phyloP scores from a whole-genome alignment of 2,888 invertebrate genomes.

The Heliconius cydno region DNA sequence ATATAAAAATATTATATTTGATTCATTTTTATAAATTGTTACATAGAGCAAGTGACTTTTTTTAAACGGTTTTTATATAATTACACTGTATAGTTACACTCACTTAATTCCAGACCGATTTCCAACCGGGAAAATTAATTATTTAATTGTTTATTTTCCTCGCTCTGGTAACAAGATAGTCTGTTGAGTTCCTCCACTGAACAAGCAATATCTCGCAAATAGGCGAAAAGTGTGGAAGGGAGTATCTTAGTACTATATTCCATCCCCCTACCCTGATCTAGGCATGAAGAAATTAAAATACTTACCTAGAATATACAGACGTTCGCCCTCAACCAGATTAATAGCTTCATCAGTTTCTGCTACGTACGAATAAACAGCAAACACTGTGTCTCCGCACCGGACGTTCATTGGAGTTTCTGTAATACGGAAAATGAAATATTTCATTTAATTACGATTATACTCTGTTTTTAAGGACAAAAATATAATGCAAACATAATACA shows the following conservation, averaged over 20 bases:
- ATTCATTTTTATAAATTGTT: too few species aligned
- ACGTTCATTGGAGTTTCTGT: slow-evolving; percentile 79
- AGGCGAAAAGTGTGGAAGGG: not conserved
- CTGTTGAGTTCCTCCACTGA: not conserved
- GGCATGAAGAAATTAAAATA: not conserved
- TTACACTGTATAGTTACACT: too few species aligned
- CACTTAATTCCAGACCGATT: too few species aligned
- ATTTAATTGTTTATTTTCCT: not conserved
- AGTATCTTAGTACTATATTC: not conserved
- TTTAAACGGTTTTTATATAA: too few species aligned
- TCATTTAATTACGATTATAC: not conserved
- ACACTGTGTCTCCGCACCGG: slow-evolving; percentile 90
- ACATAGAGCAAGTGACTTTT: too few species aligned
- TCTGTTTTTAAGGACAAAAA: not conserved
- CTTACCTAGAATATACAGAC: slow-evolving; percentile 90
- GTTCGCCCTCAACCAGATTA: slow-evolving; percentile 95
- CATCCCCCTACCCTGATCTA: not conserved
- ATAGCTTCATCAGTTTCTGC: slow-evolving; percentile 95
- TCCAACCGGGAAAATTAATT: not conserved
- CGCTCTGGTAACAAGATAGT: not conserved
- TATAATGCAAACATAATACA: not conserved
- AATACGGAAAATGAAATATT: slow-evolving; percentile 40
- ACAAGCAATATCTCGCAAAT: not conserved
- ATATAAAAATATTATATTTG: too few species aligned
- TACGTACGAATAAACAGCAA: slow-evolving; percentile 92